Evolutionary conservation across 1,140 invertebrate genomes (phyloP).

Genomic region (Teleopsis dalmanni): DNA sequence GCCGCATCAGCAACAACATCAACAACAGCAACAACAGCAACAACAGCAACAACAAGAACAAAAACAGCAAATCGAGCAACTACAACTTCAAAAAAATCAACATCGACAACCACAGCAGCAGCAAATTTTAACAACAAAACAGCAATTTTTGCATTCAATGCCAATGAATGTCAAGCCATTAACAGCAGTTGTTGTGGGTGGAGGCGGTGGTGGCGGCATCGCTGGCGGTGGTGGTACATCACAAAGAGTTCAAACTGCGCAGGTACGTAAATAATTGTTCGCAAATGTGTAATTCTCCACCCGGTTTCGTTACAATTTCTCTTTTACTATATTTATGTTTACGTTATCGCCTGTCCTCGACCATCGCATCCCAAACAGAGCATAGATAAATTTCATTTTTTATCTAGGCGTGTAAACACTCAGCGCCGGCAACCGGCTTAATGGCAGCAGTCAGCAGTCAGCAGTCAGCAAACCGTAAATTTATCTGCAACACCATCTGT

Average conservation of each 20-base stretch:
- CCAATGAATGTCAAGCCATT: slow-evolving; percentile 7
- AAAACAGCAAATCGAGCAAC: background rate
- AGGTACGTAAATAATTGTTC: slow-evolving; percentile 11
- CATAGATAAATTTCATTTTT: no score
- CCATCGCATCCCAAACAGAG: no score
- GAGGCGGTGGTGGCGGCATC: background rate
- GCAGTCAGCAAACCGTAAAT: no score
- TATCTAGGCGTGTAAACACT: no score
- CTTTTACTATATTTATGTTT: no score
- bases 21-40: slow-evolving; percentile 3
- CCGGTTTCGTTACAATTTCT: no score
- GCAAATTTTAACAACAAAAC: slow-evolving; percentile 12
- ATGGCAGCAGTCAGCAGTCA: no score
- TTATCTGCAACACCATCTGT: no score
- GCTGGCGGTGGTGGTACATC: slow-evolving; percentile 1
- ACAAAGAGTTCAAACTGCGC: slow-evolving; percentile 5
- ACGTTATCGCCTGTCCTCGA: no score
- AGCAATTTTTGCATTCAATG: slow-evolving; percentile 11
- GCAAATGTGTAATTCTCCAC: no score
- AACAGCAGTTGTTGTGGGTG: background rate
- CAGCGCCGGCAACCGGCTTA: no score
- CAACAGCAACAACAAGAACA: background rate
- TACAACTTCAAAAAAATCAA: background rate
- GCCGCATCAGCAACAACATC: slow-evolving; percentile 4
- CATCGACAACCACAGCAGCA: slow-evolving; percentile 10